Conservation (phyloP, 53 echinoderm and acorn worm species). For the Holothuria scabra region DNA sequence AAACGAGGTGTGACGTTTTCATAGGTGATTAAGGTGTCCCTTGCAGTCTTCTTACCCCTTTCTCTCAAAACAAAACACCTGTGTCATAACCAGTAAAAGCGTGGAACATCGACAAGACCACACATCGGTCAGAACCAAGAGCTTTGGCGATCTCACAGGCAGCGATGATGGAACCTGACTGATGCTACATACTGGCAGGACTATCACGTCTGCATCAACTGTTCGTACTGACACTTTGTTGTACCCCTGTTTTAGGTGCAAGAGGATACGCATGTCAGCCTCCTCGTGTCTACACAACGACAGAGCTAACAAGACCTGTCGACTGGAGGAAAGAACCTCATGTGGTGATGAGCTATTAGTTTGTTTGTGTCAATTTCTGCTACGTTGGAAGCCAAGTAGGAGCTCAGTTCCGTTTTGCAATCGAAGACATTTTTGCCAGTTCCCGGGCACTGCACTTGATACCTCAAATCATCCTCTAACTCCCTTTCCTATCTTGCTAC, state of each 20-base stretch:
- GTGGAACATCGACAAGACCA: slow-evolving; percentile 32
- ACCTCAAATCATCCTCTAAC: no score
- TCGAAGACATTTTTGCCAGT: no score
- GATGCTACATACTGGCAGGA: not conserved
- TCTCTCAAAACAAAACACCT: slow-evolving; percentile 10
- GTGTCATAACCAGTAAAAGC: slow-evolving; percentile 36
- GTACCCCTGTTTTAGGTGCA: no score
- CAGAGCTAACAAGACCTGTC: not conserved
- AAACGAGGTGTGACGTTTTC: slow-evolving; percentile 1
- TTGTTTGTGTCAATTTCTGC: not conserved
- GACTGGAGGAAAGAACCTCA: not conserved
- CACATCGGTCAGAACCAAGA: slow-evolving; percentile 12
- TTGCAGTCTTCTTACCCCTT: no score
- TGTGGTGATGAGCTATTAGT: not conserved
- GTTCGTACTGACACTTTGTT: no score
- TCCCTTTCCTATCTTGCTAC: no score
- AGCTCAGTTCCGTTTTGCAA: not conserved
- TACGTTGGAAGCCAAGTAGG: not conserved
- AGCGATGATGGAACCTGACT: slow-evolving; percentile 34
- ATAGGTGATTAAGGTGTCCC: not conserved
- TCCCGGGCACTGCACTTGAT: no score
- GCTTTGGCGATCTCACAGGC: slow-evolving; percentile 8
- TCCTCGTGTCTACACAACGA: no score
- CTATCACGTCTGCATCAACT: slow-evolving; percentile 9
- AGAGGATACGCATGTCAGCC: no score